Evolutionary conservation across 1,140 invertebrate genomes (phyloP), one percentile per base, ranked within the genome.

Genomic region (Ceratosolen fusciceps): DNA sequence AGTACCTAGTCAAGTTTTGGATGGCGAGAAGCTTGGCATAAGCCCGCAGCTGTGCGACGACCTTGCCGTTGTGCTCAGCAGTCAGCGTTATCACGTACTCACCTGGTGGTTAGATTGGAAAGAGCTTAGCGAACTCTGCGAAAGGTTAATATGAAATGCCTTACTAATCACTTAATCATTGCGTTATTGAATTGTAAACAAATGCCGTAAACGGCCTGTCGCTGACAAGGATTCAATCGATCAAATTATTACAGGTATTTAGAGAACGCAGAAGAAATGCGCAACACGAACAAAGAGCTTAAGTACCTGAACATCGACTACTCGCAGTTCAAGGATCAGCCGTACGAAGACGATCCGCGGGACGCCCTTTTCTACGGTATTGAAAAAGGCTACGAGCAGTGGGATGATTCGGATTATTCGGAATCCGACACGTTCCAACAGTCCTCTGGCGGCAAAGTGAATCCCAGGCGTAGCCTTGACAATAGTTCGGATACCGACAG

Each of bases 291-390:
- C 68, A 93, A 92, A 52, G 92, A 93, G 79, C 84, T 94, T 7
- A 93, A 93, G 83, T 93, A 92, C 84, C 84, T 94, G 0, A 93
- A 94, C 77, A 93, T 94, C 71, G 93, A 94, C 85, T 93, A 94
- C 81, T 92, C 91, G 43, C 92, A 92, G 81, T 94, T 93, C 82
- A 91, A 92, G 80, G 90, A 92, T 84, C 91, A 91, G 84, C 92
- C 92, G 4, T 90, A 89, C 29, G 90, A 90, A 0, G 88, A 90
- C 29, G 90, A 91, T 56, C 85, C 82, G 1, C 91, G 84, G 74
- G 91, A 90, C 24, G 90, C 88, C 34, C 83, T 85, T 8, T 89
- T 88, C 52, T 88, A 89, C n/a, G 92, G 92, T 0, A 93, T 93
- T 49, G 92, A 93, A 80, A 92, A 92, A 73, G 91, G 92, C 1